A percentile compares a stretch with the other conserved stretches of the same genome.
phyloP scores from a whole-genome alignment of 2,797 vertebrate species.

The Sternotherus odoratus region DNA sequence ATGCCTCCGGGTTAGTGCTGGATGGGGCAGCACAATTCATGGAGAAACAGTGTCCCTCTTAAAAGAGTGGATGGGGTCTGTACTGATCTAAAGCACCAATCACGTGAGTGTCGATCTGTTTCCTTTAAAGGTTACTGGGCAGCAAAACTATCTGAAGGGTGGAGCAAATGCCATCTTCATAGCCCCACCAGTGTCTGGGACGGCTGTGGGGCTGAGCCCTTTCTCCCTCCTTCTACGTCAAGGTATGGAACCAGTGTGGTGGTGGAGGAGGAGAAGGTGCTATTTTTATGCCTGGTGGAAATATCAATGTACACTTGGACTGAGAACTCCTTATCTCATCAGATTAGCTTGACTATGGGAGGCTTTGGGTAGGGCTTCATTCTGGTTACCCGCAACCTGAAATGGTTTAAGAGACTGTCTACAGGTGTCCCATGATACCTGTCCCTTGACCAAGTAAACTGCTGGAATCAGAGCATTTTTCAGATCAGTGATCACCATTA shows the following conservation, averaged over 20 bases:
- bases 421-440: rapidly evolving
- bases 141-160: not conserved
- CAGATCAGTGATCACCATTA: not conserved
- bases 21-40: not conserved
- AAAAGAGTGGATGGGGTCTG: not conserved
- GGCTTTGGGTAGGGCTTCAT: not conserved
- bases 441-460: not conserved
- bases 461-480: not conserved
- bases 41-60: not conserved
- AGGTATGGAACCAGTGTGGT: not conserved
- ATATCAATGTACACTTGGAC: not conserved
- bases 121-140: rapidly evolving
- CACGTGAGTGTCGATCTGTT: not conserved
- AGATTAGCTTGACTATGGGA: constrained; percentile 23
- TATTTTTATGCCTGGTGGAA: constrained; percentile 37
- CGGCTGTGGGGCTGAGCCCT: not conserved
- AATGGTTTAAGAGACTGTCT: rapidly evolving
- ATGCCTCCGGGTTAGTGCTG: not conserved
- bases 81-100: not conserved
- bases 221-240: not conserved
- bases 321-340: constrained; percentile 21
- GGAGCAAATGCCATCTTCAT: not conserved
- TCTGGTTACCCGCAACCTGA: not conserved
- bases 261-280: not conserved
- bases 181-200: not conserved